Conservation (phyloP, 2,888 invertebrate genomes). For the Rugalucina vietnamica region DNA sequence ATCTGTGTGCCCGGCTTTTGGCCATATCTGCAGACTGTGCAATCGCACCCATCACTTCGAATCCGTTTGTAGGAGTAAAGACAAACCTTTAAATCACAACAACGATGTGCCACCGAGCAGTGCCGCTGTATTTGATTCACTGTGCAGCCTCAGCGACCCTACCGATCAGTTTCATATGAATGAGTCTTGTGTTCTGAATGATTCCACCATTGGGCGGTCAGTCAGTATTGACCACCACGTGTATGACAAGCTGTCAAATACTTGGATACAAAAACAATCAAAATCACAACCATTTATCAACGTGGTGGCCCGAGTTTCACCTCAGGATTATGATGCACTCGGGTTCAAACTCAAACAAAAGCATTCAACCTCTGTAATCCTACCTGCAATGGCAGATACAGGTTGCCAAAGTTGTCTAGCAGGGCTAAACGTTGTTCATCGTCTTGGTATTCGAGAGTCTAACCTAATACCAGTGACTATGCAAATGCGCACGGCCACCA, state of each 20-base stretch:
- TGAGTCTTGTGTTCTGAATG: conserved; percentile 40
- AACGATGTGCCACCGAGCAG: neutral
- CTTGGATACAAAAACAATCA: conserved; percentile 42
- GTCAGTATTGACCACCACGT: conserved; percentile 61
- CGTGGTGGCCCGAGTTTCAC: conserved; percentile 14
- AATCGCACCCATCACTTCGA: conserved; percentile 48
- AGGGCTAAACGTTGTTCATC: conserved; percentile 57
- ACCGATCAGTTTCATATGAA: neutral
- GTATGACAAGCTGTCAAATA: conserved; percentile 48
- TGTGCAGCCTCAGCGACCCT: neutral
- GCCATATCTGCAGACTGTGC: conserved; percentile 43
- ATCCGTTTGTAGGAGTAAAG: conserved; percentile 28
- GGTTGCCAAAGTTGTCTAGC: conserved; percentile 69
- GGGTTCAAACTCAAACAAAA: conserved; percentile 40
- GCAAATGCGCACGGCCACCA: conserved; percentile 71
- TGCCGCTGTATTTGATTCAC: conserved; percentile 24
- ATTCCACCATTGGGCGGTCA: conserved; percentile 59
- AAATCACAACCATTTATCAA: conserved; percentile 59
- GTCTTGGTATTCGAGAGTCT: conserved; percentile 53
- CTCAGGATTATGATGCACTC: conserved; percentile 47
- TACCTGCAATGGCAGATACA: conserved; percentile 64
- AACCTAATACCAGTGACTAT: conserved; percentile 72
- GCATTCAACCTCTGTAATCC: neutral
- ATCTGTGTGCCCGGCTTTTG: conserved; percentile 52
- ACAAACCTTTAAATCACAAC: neutral